Percentiles rank a stretch among this genome's conserved stretches.
Conservation (phyloP, 2,113 vertebrate genomes). For the Sphyrna mokarran region DNA sequence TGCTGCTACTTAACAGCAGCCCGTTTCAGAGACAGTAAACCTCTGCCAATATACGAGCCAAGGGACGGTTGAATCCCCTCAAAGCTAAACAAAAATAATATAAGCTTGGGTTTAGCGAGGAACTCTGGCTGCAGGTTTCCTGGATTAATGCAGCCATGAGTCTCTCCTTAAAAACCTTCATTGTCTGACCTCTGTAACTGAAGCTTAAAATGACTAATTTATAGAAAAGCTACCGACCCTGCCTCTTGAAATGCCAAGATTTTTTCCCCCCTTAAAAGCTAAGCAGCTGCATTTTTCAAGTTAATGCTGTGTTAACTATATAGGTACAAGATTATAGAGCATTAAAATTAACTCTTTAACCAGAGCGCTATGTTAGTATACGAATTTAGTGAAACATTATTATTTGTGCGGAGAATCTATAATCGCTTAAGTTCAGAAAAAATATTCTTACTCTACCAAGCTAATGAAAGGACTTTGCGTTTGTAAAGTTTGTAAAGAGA, state of each 20-base stretch:
- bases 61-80: constrained; percentile 28
- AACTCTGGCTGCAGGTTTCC: constrained; percentile 34
- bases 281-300: constrained; percentile 33
- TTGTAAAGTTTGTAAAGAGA: neutral
- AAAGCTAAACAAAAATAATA: constrained; percentile 37
- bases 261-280: constrained; percentile 8
- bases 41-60: constrained; percentile 34
- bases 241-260: constrained; percentile 20
- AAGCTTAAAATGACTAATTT: constrained; percentile 38
- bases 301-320: constrained; percentile 25
- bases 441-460: neutral
- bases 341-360: constrained; percentile 18
- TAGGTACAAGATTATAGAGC: constrained; percentile 17
- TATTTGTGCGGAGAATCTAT: neutral
- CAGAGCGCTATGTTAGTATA: neutral
- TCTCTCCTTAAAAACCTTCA: constrained; percentile 35
- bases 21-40: constrained; percentile 26
- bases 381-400: neutral
- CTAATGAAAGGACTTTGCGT: neutral
- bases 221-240: constrained; percentile 28
- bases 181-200: constrained; percentile 38
- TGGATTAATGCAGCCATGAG: constrained; percentile 32
- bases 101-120: constrained; percentile 28
- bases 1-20: constrained; percentile 30
- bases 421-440: neutral